Evolutionary conservation across 2,113 vertebrate genomes (phyloP), one percentile per base, ranked within the genome.

Genomic region (Phalacrocorax pelagicus): DNA sequence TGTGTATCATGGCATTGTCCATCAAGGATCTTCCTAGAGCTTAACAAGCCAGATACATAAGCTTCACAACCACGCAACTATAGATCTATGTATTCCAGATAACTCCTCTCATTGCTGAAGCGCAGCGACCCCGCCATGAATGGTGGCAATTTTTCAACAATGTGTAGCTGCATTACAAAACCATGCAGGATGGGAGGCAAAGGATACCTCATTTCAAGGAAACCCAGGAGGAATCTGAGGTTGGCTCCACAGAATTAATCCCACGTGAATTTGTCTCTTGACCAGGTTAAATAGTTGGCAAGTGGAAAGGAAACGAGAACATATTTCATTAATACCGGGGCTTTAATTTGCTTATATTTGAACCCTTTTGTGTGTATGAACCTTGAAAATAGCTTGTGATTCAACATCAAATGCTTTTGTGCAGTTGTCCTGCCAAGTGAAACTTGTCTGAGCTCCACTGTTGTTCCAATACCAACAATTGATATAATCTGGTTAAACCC

Each of bases 131-230:
- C 88, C 5, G 47, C 81, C 95, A 92, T 90, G 95, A 96, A 88
- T 86, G 83, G 83, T 96, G 95, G 94, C 96, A 96, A 30, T 82
- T 97, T 92, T 96, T 97, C 92, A 96, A 96, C 95, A 94, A 96
- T 94, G 92, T 94, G 86, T 88, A 96, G 92, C 93, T 96, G 96
- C 89, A 86, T 88, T 89, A 79, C 65, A 90, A 82, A 96, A 73
- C 59, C 5, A 2, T 84, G 92, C 80, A 95, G 78, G 49, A 63
- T 66, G 72, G 88, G 91, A 97, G 95, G 93, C 5, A 5, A 91
- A 92, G 83, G 89, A 95, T 93, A 63, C 67, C 65, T 96, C 75
- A 79, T 87, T 82, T 86, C 87, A 94, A 95, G 93, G 84, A 96
- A 92, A 81, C 61, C 66, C 63, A 46, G 52, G 83, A 94, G 67